Evolutionary conservation across 2,888 invertebrate genomes (phyloP).

Genomic region (Metalampra italica): DNA sequence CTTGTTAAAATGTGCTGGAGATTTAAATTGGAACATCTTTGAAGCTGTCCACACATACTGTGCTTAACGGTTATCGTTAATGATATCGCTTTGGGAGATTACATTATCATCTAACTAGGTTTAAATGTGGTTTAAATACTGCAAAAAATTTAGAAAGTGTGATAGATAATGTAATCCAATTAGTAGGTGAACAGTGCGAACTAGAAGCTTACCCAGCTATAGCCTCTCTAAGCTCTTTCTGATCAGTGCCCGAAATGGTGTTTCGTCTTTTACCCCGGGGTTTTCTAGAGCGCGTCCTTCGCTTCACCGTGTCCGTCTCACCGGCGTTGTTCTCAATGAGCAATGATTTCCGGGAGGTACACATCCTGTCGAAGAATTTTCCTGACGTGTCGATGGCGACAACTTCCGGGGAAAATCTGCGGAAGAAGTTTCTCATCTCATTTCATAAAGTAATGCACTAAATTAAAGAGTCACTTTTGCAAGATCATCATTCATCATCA

Average conservation of each 20-base stretch:
- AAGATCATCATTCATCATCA: no score
- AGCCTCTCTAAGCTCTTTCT: slow-evolving; percentile 92
- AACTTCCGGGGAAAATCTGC: slow-evolving; percentile 91
- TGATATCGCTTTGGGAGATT: slow-evolving; percentile 48
- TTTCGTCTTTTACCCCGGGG: slow-evolving; percentile 91
- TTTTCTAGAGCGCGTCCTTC: slow-evolving; percentile 85
- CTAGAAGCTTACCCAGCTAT: slow-evolving; percentile 87
- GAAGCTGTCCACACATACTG: slow-evolving; percentile 68
- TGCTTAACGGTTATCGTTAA: slow-evolving; percentile 65
- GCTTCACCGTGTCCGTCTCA: slow-evolving; percentile 82
- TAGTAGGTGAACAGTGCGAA: slow-evolving; percentile 62
- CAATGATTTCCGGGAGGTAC: slow-evolving; percentile 89
- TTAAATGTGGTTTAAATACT: slow-evolving; percentile 10
- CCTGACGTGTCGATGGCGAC: slow-evolving; percentile 95
- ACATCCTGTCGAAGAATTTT: slow-evolving; percentile 92
- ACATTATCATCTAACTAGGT: slow-evolving; percentile 46
- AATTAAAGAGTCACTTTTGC: no score
- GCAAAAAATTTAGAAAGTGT: slow-evolving; percentile 3
- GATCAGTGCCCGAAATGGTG: slow-evolving; percentile 94
- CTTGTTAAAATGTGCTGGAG: slow-evolving; percentile 67
- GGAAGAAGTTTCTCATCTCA: slow-evolving; percentile 6
- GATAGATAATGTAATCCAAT: slow-evolving; percentile 59
- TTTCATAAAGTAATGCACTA: no score
- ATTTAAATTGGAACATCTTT: slow-evolving; percentile 47
- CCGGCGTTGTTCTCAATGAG: slow-evolving; percentile 71